Base-by-base conservation (phyloP, 2,797 vertebrate genomes). In the Chelidonichthys spinosus region DNA sequence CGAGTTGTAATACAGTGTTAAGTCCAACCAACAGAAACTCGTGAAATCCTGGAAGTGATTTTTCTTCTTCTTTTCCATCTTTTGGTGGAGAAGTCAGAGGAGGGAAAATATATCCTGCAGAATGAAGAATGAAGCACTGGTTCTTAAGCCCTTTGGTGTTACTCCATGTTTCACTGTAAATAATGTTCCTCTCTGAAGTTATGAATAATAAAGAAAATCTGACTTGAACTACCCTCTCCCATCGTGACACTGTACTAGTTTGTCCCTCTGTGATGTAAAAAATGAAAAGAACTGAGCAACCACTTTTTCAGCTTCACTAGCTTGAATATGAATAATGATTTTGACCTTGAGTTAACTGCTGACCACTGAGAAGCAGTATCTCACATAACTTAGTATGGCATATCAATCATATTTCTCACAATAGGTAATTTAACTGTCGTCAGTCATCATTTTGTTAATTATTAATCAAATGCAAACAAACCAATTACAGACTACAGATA, bases 151-250 rank as follows among this genome's bases (percentile, higher is more conserved):
- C 75, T 77, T 72, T 74, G 79, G 74, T 82, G 58, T 68, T 65
- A 62, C 53, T 78, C n/a, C 49, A 73, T 70, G 76, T 82, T 77
- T 72, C 69, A 82, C 62, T 61, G 46, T 76, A 84, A 78, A 73
- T 74, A 75, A 79, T 84, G 72, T 74, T 82, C 50, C 67, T 78
- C 43, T 66, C 69, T 68, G 15, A 74, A 71, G 59, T 74, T 68
- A 78, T 81, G 61, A 86, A 85, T 81, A 72, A 79, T 71, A 71
- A 66, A 76, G 71, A 55, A 66, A 72, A 55, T 55, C 71, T 49
- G 42, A 59, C 64, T 58, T 40, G 4, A 54, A 53, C 25, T 56
- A 50, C 15, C 37, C 32, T 42, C 36, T 63, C 46, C 42, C 69
- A 68, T 39, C 42, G 33, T 64, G 18, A 25, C 62, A 72, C 35